Evolutionary conservation across 2,888 invertebrate genomes (phyloP).

Genomic region (Barypeithes pellucidus): DNA sequence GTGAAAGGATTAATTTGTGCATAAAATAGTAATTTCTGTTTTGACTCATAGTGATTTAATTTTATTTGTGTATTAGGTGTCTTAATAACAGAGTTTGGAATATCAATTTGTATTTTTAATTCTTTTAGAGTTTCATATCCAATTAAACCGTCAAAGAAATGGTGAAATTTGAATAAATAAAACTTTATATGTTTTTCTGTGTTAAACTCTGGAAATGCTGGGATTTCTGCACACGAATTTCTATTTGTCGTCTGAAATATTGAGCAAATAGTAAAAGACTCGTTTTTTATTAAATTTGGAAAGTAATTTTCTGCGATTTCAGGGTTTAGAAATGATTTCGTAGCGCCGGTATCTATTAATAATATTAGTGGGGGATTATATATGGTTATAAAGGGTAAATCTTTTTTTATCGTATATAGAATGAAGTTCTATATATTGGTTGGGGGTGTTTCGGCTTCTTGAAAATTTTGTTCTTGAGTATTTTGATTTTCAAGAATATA

Average conservation of each 20-base stretch:
- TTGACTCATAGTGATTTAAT: not conserved
- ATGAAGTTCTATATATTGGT: too few relatives aligned
- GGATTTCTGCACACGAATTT: not conserved
- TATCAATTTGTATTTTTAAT: not conserved
- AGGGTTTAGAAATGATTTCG: not conserved
- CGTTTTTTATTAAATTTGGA: not conserved
- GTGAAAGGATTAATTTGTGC: constrained; percentile 22
- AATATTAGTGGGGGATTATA: not conserved
- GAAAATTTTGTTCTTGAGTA: not conserved
- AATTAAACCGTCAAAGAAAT: constrained; percentile 37
- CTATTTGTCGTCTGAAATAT: not conserved
- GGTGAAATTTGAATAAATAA: constrained; percentile 13
- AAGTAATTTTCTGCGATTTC: constrained; percentile 5
- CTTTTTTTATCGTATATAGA: not conserved
- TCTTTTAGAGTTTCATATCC: not conserved
- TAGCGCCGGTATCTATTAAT: not conserved
- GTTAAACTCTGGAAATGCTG: not conserved
- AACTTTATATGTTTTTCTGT: not conserved
- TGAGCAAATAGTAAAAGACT: not conserved
- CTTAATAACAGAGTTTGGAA: not conserved
- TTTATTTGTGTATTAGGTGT: not conserved
- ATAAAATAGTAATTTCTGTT: not conserved
- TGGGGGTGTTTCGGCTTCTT: not conserved
- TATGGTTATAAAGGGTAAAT: not conserved
- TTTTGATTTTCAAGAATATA: not conserved